Conservation (phyloP, 2,113 vertebrate species). For the Phalacrocorax brasilianus region DNA sequence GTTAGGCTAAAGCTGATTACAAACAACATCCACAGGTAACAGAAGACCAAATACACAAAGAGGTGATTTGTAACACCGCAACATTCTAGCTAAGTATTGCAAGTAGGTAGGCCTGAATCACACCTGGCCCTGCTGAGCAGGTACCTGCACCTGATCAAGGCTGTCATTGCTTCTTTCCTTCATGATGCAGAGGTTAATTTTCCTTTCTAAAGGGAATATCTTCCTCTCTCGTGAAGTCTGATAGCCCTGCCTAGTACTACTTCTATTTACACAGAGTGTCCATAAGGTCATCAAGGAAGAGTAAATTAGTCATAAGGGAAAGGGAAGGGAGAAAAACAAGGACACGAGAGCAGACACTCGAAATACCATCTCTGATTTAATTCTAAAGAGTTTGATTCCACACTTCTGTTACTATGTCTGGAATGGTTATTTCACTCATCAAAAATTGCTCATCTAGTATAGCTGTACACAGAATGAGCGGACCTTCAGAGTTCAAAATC, state of each 20-base stretch:
- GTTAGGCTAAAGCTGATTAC: not conserved
- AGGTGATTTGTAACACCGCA: not conserved
- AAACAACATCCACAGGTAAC: not conserved
- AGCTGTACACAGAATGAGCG: not conserved
- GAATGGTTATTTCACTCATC: not conserved
- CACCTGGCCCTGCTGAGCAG: not conserved
- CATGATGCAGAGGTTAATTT: not conserved
- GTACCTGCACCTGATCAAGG: not conserved
- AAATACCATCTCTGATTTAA: not conserved
- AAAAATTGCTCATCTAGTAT: not conserved
- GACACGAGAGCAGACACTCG: not conserved
- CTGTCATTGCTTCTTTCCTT: not conserved
- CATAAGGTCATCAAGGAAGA: not conserved
- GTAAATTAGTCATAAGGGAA: not conserved
- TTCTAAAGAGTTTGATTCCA: not conserved
- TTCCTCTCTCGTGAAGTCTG: not conserved
- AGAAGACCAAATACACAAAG: not conserved
- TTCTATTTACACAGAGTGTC: not conserved
- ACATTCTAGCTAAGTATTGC: not conserved
- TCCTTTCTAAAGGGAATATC: not conserved
- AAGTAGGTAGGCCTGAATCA: not conserved
- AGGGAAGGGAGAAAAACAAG: not conserved
- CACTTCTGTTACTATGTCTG: not conserved
- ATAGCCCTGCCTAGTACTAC: not conserved
- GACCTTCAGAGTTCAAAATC: slow-evolving; percentile 9